A percentile compares a stretch with the other conserved stretches of the same genome.
These are phyloP conservation scores for Danio choprae DNA, from an alignment of 2,797 vertebrate genomes.

Conservation along the genomic window DNA sequence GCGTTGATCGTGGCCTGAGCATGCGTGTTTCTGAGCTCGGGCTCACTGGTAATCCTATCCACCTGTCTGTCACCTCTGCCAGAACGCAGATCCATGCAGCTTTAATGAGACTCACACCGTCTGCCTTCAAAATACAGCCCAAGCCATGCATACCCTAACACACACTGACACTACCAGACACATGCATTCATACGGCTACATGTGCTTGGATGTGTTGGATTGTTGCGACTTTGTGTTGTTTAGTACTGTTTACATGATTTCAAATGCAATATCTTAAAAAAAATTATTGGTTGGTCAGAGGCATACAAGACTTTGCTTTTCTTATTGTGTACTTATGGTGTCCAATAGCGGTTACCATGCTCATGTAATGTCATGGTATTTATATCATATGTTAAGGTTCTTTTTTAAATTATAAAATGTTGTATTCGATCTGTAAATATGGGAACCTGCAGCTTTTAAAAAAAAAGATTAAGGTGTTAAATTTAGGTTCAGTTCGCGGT, in stretches of 20 bases:
- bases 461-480: neutral
- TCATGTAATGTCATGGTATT: neutral
- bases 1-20: constrained; percentile 45
- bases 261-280: neutral
- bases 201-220: neutral
- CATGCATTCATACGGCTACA: neutral
- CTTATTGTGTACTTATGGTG: neutral
- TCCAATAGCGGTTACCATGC: neutral
- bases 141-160: constrained; percentile 2
- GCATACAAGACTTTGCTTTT: neutral
- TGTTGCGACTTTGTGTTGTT: constrained; percentile 16
- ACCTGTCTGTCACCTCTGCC: constrained; percentile 68
- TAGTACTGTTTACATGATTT: neutral
- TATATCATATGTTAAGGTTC: neutral
- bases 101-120: constrained; percentile 76
- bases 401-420: neutral
- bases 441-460: neutral
- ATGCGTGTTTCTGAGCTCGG: constrained; percentile 50
- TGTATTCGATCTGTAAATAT: neutral
- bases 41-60: constrained; percentile 59
- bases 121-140: constrained; percentile 44
- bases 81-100: constrained; percentile 72
- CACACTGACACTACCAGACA: constrained; percentile 16
- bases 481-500: too few relatives aligned
- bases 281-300: too few relatives aligned